Conservation (phyloP, 2,797 vertebrate species). For the Etheostoma perlongum region DNA sequence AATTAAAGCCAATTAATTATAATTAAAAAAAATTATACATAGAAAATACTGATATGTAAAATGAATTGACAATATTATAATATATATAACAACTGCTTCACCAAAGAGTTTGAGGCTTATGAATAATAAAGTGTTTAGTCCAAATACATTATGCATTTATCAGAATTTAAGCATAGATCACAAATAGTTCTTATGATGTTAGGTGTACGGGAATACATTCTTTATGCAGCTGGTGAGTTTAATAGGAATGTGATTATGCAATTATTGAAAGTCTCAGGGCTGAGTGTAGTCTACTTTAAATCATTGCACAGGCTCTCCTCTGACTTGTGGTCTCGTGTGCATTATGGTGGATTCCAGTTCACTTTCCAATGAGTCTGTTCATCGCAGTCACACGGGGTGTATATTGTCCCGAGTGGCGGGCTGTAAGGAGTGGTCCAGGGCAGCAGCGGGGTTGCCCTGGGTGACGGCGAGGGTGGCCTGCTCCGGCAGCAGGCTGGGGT, state of each 20-base stretch:
- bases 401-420: slow-evolving; percentile 47
- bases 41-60: slow-evolving; percentile 36
- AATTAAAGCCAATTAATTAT: background rate
- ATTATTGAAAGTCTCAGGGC: slow-evolving; percentile 24
- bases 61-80: slow-evolving; percentile 19
- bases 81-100: too few species aligned
- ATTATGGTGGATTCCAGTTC: background rate
- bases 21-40: slow-evolving; percentile 2
- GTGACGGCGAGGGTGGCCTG: slow-evolving; percentile 91
- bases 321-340: background rate
- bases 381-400: slow-evolving; percentile 49
- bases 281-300: slow-evolving; percentile 6
- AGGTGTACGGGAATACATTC: slow-evolving; percentile 33
- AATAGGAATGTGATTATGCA: slow-evolving; percentile 27
- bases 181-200: background rate
- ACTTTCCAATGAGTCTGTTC: slow-evolving; percentile 31
- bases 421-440: slow-evolving; percentile 67
- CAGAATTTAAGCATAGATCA: slow-evolving; percentile 19
- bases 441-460: slow-evolving; percentile 61
- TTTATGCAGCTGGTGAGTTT: slow-evolving; percentile 49
- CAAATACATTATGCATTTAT: slow-evolving; percentile 10
- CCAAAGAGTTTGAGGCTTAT: background rate
- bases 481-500: slow-evolving; percentile 90
- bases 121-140: slow-evolving; percentile 25
- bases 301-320: background rate